Evolutionary conservation across 2,888 invertebrate genomes (phyloP), one percentile per base, ranked within the genome.

Genomic region (Gymnoscelis rufifasciata): DNA sequence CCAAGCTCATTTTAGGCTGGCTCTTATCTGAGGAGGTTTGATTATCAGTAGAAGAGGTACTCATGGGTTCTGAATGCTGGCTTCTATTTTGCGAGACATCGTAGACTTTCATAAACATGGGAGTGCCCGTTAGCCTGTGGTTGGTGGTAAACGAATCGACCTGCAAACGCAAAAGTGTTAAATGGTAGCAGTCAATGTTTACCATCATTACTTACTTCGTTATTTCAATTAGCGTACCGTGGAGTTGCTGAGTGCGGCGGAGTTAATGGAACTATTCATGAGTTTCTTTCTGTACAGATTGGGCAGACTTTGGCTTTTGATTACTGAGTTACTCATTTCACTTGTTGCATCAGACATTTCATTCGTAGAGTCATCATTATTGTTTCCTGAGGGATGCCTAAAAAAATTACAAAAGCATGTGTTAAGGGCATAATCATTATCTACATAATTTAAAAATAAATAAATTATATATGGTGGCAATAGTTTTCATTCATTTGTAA

Each of bases 251-350:
- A 91, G 80, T 76, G 90, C 90, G 64, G 87, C 88, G 43, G 90
- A 91, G 64, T 78, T 83, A 52, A 79, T 88, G 53, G 78, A 89
- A 71, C 81, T 88, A 66, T 70, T 88, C 80, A 82, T 81, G 43
- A 83, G 78, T 86, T 79, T 90, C 70, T 78, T 87, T 79, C 77
- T 90, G 82, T 86, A 88, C 50, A 94, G 83, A 81, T 95, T 94
- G 54, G 95, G 95, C 84, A 95, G 90, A 80, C 95, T 95, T 79
- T 91, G 93, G 79, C 94, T 94, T 83, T 93, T 94, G 49, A 83
- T 90, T 57, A 89, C 90, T 60, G 82, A 91, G 83, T 83, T 90
- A 73, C 71, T 90, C 72, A 91, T 90, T 59, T 90, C 89, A 61
- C 80, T 89, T 66, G 89, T 87, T 57, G 88, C 87, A 71, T 90